phyloP scores from a whole-genome alignment of 2,113 vertebrate species.

The Paramisgurnus dabryanus region DNA sequence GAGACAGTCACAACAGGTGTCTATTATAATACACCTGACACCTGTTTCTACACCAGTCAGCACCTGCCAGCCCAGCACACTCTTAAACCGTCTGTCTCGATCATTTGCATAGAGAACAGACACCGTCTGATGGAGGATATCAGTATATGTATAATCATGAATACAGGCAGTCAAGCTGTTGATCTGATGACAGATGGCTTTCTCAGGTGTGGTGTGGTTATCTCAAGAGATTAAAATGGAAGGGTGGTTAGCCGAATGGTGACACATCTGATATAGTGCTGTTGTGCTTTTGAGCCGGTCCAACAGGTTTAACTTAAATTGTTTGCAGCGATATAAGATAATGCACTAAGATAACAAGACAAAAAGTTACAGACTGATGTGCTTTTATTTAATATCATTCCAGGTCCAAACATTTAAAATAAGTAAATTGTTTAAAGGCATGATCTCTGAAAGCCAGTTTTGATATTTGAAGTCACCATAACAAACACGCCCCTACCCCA shows the following conservation, averaged over 20 bases:
- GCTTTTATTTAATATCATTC: too few relatives aligned
- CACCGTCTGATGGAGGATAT: conserved; percentile 23
- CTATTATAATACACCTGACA: background rate
- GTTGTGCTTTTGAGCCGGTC: background rate
- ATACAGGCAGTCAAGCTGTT: conserved; percentile 7
- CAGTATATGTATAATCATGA: conserved; percentile 18
- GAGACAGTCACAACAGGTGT: background rate
- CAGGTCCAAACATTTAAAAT: too few relatives aligned
- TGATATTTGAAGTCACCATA: too few relatives aligned
- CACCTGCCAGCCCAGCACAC: background rate
- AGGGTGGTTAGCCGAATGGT: background rate
- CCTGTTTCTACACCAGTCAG: background rate
- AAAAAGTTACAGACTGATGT: background rate
- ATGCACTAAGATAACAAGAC: background rate
- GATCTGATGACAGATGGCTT: conserved; percentile 45
- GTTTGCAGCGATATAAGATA: background rate
- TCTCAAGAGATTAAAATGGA: background rate
- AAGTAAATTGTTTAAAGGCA: too few relatives aligned
- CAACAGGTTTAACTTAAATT: background rate
- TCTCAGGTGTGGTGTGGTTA: conserved; percentile 4
- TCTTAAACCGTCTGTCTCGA: background rate
- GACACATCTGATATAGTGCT: background rate
- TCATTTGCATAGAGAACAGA: conserved; percentile 40
- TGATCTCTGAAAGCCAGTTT: too few relatives aligned
- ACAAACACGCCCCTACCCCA: too few relatives aligned